phyloP scores from a whole-genome alignment of 2,797 vertebrate species.

The Chaetophractus vellerosus region DNA sequence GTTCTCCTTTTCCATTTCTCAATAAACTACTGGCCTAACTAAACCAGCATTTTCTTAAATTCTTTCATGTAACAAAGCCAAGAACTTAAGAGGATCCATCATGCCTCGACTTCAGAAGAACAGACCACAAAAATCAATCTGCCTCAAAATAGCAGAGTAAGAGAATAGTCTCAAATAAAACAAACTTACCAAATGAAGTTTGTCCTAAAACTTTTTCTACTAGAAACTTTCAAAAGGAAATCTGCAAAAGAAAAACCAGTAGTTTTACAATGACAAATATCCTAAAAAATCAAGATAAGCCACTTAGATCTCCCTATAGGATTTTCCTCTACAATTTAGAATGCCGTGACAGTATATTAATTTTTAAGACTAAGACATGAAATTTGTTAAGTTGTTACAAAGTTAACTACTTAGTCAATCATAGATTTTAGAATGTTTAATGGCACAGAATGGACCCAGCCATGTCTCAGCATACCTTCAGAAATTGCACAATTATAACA shows the following conservation, averaged over 20 bases:
- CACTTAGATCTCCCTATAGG: neutral
- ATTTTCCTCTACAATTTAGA: conserved; percentile 6
- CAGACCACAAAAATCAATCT: neutral
- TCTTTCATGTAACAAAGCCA: no score
- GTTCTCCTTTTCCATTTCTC: no score
- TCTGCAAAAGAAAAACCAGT: conserved; percentile 84
- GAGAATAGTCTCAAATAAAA: neutral
- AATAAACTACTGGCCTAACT: no score
- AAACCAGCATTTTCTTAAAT: no score
- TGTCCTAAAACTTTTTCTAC: conserved; percentile 75
- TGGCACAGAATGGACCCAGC: neutral
- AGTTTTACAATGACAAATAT: conserved; percentile 72
- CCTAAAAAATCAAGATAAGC: conserved; percentile 14
- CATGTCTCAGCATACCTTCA: neutral
- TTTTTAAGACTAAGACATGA: neutral
- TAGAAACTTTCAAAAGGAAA: conserved; percentile 86
- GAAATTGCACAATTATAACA: neutral
- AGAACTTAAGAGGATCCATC: no score
- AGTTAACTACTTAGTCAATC: neutral
- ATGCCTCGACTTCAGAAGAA: neutral
- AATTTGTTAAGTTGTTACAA: conserved; percentile 40
- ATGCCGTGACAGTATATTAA: neutral
- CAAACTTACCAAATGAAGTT: conserved; percentile 87
- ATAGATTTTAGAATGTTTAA: conserved; percentile 20
- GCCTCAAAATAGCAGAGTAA: conserved; percentile 48